Evolutionary conservation across 2,797 vertebrate genomes (phyloP).

Genomic region (Ptychobarbus kaznakovi): DNA sequence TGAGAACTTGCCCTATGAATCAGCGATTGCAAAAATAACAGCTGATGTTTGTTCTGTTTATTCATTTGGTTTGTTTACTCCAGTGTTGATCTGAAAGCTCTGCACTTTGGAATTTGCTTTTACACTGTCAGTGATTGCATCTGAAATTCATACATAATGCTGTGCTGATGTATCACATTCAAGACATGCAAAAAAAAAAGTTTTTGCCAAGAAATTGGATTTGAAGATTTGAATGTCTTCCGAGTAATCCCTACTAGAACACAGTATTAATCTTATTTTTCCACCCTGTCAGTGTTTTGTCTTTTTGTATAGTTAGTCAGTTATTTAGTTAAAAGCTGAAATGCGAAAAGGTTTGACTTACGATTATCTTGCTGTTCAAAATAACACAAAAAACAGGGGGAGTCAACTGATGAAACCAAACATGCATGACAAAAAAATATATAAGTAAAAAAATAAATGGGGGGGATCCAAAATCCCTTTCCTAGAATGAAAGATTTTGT

Average conservation of each 20-base stretch:
- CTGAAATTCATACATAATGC: not conserved
- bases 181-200: too few species aligned
- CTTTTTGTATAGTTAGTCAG: not conserved
- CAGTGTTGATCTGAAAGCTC: constrained; percentile 14
- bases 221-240: not conserved
- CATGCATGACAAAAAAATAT: not conserved
- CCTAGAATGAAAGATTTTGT: not conserved
- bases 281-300: not conserved
- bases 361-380: not conserved
- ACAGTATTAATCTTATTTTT: not conserved
- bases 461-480: not conserved
- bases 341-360: not conserved
- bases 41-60: not conserved
- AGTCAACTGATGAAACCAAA: not conserved
- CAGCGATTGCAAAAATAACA: not conserved
- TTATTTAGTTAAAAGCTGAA: not conserved
- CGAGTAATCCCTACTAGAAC: not conserved
- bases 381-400: not conserved
- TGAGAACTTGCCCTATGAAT: not conserved
- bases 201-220: not conserved
- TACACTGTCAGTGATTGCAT: not conserved
- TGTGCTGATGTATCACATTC: not conserved
- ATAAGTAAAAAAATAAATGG: too few species aligned
- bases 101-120: constrained; percentile 11
- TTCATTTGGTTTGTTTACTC: not conserved